Percentiles rank a stretch among this genome's conserved stretches.
phyloP scores from a whole-genome alignment of 2,888 invertebrate genomes.

The Tetragonula carbonaria region DNA sequence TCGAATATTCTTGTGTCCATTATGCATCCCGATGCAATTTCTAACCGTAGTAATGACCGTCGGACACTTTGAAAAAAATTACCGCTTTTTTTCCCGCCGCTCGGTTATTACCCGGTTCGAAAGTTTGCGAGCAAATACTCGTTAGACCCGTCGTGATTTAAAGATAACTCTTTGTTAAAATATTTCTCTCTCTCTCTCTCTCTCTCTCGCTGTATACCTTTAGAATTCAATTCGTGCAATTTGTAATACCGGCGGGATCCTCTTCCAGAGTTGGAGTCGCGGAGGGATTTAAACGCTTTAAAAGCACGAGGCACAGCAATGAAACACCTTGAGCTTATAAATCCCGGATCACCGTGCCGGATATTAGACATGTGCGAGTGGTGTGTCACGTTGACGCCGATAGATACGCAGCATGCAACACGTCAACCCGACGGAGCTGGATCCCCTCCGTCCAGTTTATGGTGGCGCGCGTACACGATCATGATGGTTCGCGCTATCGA shows the following conservation, averaged over 20 bases:
- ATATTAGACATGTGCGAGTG: slow-evolving; percentile 74
- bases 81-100: not conserved
- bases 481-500: slow-evolving; percentile 58
- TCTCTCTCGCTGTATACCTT: not conserved
- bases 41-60: not conserved
- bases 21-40: not conserved
- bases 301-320: not conserved
- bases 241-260: not conserved
- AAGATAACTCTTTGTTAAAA: not conserved
- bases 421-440: slow-evolving; percentile 58
- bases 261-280: not conserved
- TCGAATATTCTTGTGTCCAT: not conserved
- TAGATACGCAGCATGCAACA: slow-evolving; percentile 66
- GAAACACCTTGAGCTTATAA: slow-evolving; percentile 57
- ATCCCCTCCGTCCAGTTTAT: slow-evolving; percentile 33
- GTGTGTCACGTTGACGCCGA: slow-evolving; percentile 66
- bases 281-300: not conserved
- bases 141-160: not conserved
- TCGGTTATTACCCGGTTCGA: not conserved
- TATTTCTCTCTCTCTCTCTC: not conserved
- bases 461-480: slow-evolving; percentile 41
- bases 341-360: slow-evolving; percentile 75
- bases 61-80: not conserved
- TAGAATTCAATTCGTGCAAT: not conserved
- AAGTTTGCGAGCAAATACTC: not conserved